phyloP scores from a whole-genome alignment of 2,113 vertebrate species.

The Mastomys coucha region DNA sequence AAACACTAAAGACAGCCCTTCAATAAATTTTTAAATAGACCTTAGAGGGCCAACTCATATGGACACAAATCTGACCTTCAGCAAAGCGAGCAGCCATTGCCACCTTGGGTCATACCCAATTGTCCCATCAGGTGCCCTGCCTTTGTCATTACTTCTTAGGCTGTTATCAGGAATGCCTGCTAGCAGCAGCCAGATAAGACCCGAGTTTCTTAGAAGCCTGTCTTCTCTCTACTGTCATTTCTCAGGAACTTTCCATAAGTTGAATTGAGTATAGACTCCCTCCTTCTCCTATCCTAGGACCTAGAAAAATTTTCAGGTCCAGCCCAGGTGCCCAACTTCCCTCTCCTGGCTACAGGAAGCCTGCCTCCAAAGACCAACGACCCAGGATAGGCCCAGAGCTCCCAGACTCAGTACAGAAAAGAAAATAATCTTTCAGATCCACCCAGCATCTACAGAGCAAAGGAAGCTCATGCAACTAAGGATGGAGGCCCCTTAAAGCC shows the following conservation, averaged over 20 bases:
- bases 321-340: neutral
- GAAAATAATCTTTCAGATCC: neutral
- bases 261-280: conserved; percentile 65
- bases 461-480: neutral
- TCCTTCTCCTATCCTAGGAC: conserved; percentile 1
- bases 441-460: neutral
- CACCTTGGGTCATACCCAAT: neutral
- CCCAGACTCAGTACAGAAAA: neutral
- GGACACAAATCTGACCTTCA: neutral
- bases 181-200: neutral
- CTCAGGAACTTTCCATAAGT: conserved; percentile 64
- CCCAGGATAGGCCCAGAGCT: neutral
- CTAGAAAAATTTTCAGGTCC: neutral
- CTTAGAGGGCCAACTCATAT: neutral
- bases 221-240: conserved; percentile 16
- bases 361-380: neutral
- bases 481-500: neutral
- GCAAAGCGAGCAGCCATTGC: neutral
- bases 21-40: neutral
- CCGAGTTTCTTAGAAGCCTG: neutral
- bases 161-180: neutral
- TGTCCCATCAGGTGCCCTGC: too few relatives aligned
- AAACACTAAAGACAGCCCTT: neutral
- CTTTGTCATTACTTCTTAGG: neutral
- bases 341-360: neutral